A percentile compares a stretch with the other conserved stretches of the same genome.
Conservation (phyloP, 2,797 vertebrate species). For the Eulemur rubriventer region DNA sequence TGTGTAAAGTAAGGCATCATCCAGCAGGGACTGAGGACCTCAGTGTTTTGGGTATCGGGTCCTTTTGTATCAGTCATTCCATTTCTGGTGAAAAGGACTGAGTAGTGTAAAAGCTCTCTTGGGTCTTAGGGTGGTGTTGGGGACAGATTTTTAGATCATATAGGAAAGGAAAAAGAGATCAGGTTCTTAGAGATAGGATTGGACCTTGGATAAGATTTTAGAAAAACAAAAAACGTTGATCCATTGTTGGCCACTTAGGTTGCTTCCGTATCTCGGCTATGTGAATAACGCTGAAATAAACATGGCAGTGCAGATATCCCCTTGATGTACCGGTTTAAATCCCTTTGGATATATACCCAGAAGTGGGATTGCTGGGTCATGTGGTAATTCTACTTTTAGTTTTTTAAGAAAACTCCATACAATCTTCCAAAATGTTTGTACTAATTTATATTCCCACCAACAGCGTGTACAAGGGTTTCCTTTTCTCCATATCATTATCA, state of each 20-base stretch:
- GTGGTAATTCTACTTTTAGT: not conserved
- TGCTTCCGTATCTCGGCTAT: not conserved
- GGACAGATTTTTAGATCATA: not conserved
- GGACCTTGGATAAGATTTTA: not conserved
- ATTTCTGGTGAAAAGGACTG: not conserved
- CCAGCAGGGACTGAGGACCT: conserved; percentile 41
- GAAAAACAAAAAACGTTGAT: not conserved
- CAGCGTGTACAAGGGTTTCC: not conserved
- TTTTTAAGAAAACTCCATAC: not conserved
- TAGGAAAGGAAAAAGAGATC: not conserved
- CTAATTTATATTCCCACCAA: not conserved
- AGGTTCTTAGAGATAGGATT: not conserved
- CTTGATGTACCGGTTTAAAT: not conserved
- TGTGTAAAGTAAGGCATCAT: conserved; percentile 66
- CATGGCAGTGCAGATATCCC: not conserved
- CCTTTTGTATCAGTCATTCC: not conserved
- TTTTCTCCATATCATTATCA: not conserved
- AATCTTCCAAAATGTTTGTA: not conserved
- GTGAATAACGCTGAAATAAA: not conserved
- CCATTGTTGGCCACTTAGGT: not conserved
- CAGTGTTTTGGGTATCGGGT: not conserved
- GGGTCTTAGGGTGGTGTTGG: not conserved
- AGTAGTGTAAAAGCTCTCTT: not conserved
- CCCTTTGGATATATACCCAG: not conserved
- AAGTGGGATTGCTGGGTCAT: not conserved